Percentiles rank a stretch among this genome's conserved stretches.
phyloP scores from a whole-genome alignment of 2,888 invertebrate species.

The Epinotia demarniana region DNA sequence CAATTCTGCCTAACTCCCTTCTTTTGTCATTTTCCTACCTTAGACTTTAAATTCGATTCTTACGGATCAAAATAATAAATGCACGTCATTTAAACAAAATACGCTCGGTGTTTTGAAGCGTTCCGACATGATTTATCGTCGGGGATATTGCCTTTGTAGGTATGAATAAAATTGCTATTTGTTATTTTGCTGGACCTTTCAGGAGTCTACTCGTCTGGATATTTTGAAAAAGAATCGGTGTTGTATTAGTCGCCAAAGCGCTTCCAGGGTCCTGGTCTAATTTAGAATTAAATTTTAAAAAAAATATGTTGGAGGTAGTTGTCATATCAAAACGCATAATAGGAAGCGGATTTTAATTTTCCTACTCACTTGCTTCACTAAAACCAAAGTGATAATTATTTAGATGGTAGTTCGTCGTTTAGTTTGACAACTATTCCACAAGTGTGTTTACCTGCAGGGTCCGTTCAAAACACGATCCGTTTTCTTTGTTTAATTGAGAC shows the following conservation, averaged over 20 bases:
- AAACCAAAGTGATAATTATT: no score
- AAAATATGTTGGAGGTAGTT: no score
- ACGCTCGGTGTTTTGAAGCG: conserved; percentile 11
- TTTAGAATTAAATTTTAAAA: no score
- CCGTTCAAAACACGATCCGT: no score
- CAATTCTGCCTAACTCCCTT: neutral
- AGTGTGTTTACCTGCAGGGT: no score
- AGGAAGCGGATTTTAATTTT: no score
- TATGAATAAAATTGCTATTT: conserved; percentile 34
- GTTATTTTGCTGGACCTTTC: conserved; percentile 15
- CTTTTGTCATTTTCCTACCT: conserved; percentile 37
- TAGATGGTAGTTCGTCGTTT: no score
- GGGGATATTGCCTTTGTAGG: conserved; percentile 21
- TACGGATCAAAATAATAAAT: conserved; percentile 33
- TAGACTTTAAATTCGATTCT: conserved; percentile 33
- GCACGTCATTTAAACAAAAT: conserved; percentile 14
- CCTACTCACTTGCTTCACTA: no score
- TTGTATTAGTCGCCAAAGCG: neutral
- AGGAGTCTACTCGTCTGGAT: neutral
- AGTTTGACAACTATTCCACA: no score
- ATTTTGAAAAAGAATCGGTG: neutral
- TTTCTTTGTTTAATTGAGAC: no score
- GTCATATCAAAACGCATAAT: no score
- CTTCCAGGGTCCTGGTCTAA: no score
- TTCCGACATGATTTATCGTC: conserved; percentile 29